These are phyloP conservation scores for Podarcis siculus DNA, from an alignment of 2,797 vertebrate genomes.

Conservation along the genomic window DNA sequence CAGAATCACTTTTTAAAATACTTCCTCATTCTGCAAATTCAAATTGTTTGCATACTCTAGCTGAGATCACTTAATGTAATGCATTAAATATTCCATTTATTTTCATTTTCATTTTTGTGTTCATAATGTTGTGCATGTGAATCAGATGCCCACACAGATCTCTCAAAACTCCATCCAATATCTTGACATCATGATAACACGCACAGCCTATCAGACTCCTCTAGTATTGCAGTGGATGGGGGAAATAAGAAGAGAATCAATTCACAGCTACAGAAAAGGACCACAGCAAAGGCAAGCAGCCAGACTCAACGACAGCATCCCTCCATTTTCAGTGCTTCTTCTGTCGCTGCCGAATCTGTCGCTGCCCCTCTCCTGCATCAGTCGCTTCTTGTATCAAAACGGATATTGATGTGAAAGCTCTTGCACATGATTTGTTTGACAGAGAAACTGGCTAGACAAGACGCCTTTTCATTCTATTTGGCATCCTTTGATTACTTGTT, in stretches of 20 bases:
- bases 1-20: conserved; percentile 55
- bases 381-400: conserved; percentile 42
- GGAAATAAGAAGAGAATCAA: conserved; percentile 18
- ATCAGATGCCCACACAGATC: conserved; percentile 49
- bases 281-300: conserved; percentile 61
- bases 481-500: background rate
- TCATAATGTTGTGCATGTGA: background rate
- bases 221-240: conserved; percentile 53
- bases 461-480: background rate
- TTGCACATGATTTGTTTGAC: background rate
- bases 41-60: conserved; percentile 58
- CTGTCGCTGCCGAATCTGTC: conserved; percentile 47
- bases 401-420: background rate
- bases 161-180: conserved; percentile 61
- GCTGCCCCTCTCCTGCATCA: conserved; percentile 56
- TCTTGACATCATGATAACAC: conserved; percentile 18
- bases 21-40: conserved; percentile 35
- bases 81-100: conserved; percentile 57
- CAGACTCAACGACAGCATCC: conserved; percentile 60
- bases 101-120: conserved; percentile 64
- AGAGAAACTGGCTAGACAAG: background rate
- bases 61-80: conserved; percentile 56
- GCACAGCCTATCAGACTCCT: conserved; percentile 45
- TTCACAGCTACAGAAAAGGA: conserved; percentile 55
- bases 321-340: conserved; percentile 36